These are phyloP conservation scores for Drosophila fuyamai DNA, from an alignment of 1,140 invertebrate species.

Conservation along the genomic window DNA sequence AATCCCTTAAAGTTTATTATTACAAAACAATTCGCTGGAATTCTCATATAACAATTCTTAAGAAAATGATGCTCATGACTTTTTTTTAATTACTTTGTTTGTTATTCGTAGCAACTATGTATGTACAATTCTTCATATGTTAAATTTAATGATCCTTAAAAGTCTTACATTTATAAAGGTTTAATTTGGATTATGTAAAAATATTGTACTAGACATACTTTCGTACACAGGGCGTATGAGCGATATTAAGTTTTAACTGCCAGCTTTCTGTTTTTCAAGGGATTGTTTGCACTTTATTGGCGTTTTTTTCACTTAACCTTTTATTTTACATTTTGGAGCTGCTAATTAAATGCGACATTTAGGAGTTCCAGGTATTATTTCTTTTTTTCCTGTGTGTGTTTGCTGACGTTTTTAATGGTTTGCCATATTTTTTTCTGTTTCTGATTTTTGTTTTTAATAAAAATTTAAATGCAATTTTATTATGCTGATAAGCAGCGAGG, in stretches of 20 bases:
- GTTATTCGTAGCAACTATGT: neutral
- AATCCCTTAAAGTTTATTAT: neutral
- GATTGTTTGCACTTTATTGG: neutral
- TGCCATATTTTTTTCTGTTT: conserved; percentile 11
- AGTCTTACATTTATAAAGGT: too few relatives aligned
- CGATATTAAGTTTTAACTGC: neutral
- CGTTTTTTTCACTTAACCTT: neutral
- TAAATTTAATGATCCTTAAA: too few relatives aligned
- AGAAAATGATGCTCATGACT: neutral
- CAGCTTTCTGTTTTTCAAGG: neutral
- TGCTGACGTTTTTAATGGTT: conserved; percentile 14
- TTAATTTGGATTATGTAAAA: too few relatives aligned
- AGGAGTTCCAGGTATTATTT: conserved; percentile 10
- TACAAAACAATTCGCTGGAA: neutral
- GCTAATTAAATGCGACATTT: conserved; percentile 19
- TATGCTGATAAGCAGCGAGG: conserved; percentile 54
- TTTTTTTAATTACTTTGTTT: neutral
- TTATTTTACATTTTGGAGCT: neutral
- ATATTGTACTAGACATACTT: too few relatives aligned
- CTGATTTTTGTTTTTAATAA: conserved; percentile 22
- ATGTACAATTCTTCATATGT: too few relatives aligned
- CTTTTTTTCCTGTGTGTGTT: neutral
- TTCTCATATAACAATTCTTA: neutral
- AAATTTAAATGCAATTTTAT: conserved; percentile 58
- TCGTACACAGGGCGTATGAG: conserved; percentile 11